phyloP scores from a whole-genome alignment of 2,113 vertebrate genomes.

The Todiramphus saurophagus region DNA sequence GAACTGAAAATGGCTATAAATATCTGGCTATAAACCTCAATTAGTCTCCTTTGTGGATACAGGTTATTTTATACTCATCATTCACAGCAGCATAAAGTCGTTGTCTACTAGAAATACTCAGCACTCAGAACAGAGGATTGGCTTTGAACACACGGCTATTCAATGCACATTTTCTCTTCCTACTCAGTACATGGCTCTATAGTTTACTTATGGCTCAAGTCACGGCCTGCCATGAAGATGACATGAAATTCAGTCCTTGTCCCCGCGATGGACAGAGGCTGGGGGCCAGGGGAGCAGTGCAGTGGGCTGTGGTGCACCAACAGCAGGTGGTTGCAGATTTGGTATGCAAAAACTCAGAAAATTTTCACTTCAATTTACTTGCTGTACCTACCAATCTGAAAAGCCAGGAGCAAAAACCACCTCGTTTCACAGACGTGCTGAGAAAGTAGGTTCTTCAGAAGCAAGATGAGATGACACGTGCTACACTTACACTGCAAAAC shows the following conservation, averaged over 20 bases:
- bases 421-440: background rate
- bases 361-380: background rate
- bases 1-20: background rate
- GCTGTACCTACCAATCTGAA: background rate
- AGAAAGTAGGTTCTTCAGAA: background rate
- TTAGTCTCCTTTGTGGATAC: background rate
- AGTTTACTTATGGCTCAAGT: background rate
- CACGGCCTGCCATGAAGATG: background rate
- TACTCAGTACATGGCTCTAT: background rate
- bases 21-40: background rate
- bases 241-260: background rate
- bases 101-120: background rate
- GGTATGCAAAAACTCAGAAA: background rate
- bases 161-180: background rate
- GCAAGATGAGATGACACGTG: background rate
- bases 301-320: background rate
- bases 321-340: background rate
- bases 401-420: background rate
- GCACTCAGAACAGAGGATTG: background rate
- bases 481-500: background rate
- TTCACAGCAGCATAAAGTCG: background rate
- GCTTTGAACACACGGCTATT: background rate
- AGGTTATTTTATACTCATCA: background rate
- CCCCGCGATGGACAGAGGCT: background rate
- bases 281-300: background rate